Conservation (phyloP, 1,140 invertebrate species). For the Cydia strobilella region DNA sequence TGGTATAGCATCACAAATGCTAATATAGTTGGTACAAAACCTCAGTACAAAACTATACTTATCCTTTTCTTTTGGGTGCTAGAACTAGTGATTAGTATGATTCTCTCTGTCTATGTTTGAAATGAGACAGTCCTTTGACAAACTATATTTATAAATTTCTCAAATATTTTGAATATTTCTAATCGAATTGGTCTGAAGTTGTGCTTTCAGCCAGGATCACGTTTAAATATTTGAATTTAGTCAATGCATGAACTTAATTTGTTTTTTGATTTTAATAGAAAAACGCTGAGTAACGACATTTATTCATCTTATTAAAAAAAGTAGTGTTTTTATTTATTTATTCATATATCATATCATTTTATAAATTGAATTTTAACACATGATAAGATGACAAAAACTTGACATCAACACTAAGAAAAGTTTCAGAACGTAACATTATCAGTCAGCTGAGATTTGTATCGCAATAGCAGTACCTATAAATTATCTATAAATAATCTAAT, state of each 20-base stretch:
- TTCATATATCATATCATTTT: background rate
- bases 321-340: background rate
- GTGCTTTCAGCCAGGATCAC: background rate
- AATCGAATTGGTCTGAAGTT: conserved; percentile 2
- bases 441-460: conserved; percentile 33
- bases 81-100: no score
- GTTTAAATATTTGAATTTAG: background rate
- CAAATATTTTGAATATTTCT: conserved; percentile 6
- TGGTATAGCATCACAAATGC: no score
- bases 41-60: no score
- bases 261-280: background rate
- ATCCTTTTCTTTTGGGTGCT: no score
- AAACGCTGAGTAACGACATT: background rate
- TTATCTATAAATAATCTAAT: background rate
- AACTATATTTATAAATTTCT: no score
- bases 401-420: background rate
- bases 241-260: background rate
- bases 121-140: no score
- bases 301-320: background rate
- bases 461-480: conserved; percentile 27
- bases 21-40: no score
- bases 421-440: background rate
- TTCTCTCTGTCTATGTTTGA: no score
- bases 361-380: no score
- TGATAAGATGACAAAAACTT: background rate